Evolutionary conservation across 2,888 invertebrate genomes (phyloP).

Genomic region (Trichopria drosophilae): DNA sequence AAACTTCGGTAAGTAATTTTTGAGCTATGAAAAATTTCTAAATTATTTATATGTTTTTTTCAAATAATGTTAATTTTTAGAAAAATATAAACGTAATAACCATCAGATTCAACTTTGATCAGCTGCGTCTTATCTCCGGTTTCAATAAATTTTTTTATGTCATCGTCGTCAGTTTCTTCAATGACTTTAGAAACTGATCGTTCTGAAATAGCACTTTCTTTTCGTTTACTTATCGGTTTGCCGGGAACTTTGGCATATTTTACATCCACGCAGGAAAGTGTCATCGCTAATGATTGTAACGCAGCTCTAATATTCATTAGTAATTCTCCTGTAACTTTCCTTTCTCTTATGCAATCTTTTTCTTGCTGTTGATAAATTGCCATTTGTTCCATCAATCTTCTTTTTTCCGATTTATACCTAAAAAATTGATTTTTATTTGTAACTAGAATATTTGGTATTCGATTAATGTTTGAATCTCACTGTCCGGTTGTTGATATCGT

Average conservation of each 20-base stretch:
- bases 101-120: constrained; percentile 38
- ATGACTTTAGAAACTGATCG: constrained; percentile 24
- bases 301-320: constrained; percentile 65
- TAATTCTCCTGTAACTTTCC: constrained; percentile 61
- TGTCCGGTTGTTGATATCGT: constrained; percentile 45
- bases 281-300: constrained; percentile 64
- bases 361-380: constrained; percentile 59
- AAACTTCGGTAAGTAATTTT: constrained; percentile 43
- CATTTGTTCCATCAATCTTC: constrained; percentile 58
- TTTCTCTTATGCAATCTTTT: constrained; percentile 53
- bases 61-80: not conserved
- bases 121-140: constrained; percentile 24
- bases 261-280: constrained; percentile 56
- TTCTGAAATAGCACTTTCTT: constrained; percentile 13
- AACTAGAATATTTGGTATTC: too few species aligned
- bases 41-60: constrained; percentile 1
- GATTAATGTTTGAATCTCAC: constrained; percentile 39
- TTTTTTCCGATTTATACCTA: constrained; percentile 62
- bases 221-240: constrained; percentile 12
- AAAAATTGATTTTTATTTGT: too few species aligned
- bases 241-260: not conserved
- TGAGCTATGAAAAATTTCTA: constrained; percentile 38
- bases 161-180: constrained; percentile 26
- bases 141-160: constrained; percentile 23
- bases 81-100: constrained; percentile 28